Evolutionary conservation across 2,797 vertebrate genomes (phyloP), one percentile per base, ranked within the genome.

Genomic region (Pachyuromys duprasi): DNA sequence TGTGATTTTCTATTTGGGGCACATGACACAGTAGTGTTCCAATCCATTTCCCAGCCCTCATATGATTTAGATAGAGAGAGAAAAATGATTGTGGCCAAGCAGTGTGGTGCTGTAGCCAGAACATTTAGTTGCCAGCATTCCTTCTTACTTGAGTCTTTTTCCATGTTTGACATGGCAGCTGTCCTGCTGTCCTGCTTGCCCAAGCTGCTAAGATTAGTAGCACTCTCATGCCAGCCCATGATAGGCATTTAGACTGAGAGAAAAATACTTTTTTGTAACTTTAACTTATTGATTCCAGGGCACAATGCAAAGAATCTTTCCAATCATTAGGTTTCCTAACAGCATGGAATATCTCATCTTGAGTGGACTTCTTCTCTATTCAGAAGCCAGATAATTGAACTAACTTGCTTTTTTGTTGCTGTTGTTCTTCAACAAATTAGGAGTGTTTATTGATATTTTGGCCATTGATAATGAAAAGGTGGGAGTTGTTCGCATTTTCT

Each of bases 391-490:
- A 60, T 70, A 39, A 0, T 39, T 84, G n/a, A 94, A 53, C 36
- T 63, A 22, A 72, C 6, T 7, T 39, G 28, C 9, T 28, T 81
- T 36, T 45, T 28, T 26, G 63, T 72, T 60, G 14, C 31, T 89
- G 9, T 49, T 49, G 8, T 11, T 5, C 80, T 65, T 80, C 12
- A 86, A 62, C 33, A 89, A 36, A 24, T 83, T 57, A 57, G 55
- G 55, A 87, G 28, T 74, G 74, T 55, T 36, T 91, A 55, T 84
- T 39, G 26, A 60, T 81, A 75, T 78, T 89, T 88, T 89, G 72
- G 57, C 11, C 4, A 60, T 49, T 86, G 79, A 55, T 31, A 75
- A 65, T 57, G 60, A 91, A 78, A 8, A 8, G 4, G 0, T 63
- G 39, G 22, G 26, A 24, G 60, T 53, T 45, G 12, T 67, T 22